phyloP scores from a whole-genome alignment of 2,113 vertebrate species.

The Meriones unguiculatus region DNA sequence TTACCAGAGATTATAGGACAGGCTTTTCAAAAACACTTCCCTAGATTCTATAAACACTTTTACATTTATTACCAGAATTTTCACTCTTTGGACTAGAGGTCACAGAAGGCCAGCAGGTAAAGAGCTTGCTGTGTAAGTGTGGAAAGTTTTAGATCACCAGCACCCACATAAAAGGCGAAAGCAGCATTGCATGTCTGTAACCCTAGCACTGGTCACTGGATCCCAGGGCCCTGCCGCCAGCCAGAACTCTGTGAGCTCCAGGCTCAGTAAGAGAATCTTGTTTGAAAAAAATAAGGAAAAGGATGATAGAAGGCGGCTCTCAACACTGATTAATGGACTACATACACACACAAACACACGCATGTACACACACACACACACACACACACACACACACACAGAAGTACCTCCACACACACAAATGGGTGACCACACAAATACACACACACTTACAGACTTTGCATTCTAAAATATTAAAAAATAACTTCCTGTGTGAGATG shows the following conservation, averaged over 20 bases:
- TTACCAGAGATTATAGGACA: not conserved
- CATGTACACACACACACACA: not conserved
- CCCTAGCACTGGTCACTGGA: no score
- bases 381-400: not conserved
- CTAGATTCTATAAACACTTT: not conserved
- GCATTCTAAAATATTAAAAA: not conserved
- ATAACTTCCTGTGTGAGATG: not conserved
- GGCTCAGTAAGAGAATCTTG: not conserved
- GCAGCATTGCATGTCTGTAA: not conserved
- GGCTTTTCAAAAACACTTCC: constrained; percentile 21
- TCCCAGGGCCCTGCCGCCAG: not conserved
- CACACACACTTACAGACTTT: not conserved
- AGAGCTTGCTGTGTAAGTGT: not conserved
- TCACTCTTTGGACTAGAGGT: not conserved
- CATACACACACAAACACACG: not conserved
- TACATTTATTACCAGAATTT: constrained; percentile 31
- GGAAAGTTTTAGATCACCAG: not conserved
- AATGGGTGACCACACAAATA: not conserved
- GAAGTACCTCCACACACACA: not conserved
- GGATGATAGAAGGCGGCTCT: not conserved
- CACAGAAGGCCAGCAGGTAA: not conserved
- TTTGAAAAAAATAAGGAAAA: not conserved
- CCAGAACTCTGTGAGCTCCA: not conserved
- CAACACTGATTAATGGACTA: no score
- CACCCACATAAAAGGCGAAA: not conserved